phyloP scores from a whole-genome alignment of 2,888 invertebrate species.

The Dascillus cervinus region DNA sequence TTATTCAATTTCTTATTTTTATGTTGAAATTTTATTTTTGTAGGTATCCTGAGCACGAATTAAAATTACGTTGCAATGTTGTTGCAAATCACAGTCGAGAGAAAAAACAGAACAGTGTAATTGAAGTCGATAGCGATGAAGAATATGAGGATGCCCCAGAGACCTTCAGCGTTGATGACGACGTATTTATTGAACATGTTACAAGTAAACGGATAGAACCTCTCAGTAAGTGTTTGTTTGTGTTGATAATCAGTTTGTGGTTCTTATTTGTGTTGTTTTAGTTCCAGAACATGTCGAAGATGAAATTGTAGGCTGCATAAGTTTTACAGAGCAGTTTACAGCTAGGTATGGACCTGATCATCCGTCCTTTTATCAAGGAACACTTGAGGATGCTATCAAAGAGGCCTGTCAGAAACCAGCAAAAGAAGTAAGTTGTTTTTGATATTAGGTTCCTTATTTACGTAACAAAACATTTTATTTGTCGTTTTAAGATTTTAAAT shows the following conservation, averaged over 20 bases:
- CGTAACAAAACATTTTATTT: too few relatives aligned
- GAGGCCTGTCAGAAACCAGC: constrained; percentile 86
- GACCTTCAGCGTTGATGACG: constrained; percentile 76
- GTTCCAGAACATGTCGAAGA: constrained; percentile 83
- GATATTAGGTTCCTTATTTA: too few relatives aligned
- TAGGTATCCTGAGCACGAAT: constrained; percentile 41
- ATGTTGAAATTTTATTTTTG: not conserved
- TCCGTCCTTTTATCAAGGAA: constrained; percentile 87
- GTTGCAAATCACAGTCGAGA: constrained; percentile 25
- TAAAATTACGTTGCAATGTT: constrained; percentile 35
- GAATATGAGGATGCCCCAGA: constrained; percentile 84
- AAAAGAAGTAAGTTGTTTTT: constrained; percentile 61
- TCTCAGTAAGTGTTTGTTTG: constrained; percentile 54
- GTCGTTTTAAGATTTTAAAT: not conserved
- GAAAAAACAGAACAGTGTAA: constrained; percentile 32
- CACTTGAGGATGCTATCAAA: constrained; percentile 82
- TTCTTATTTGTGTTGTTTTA: too few relatives aligned
- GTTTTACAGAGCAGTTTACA: constrained; percentile 81
- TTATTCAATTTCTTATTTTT: not conserved
- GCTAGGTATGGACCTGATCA: constrained; percentile 79
- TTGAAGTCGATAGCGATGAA: constrained; percentile 66
- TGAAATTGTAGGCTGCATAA: constrained; percentile 76
- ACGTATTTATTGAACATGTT: constrained; percentile 70
- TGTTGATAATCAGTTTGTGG: not conserved
- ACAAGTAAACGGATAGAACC: constrained; percentile 64